Evolutionary conservation across 2,888 invertebrate species (phyloP).

Genomic region (Drosophila neotestacea): DNA sequence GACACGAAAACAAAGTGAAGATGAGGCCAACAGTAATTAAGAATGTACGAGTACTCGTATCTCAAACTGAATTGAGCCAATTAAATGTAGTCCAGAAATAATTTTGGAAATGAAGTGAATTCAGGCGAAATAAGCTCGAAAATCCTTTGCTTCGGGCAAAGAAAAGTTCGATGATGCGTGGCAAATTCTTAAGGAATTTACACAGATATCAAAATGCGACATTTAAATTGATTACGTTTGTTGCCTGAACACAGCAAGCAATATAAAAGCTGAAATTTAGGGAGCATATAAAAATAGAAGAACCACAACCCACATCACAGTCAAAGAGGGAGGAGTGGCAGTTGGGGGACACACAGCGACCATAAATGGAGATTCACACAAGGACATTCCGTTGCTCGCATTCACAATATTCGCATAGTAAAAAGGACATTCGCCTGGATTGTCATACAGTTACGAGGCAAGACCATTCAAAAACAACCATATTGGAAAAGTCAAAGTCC

Average conservation of each 20-base stretch:
- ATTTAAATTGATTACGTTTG: conserved; percentile 42
- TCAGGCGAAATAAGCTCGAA: conserved; percentile 12
- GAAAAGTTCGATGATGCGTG: conserved; percentile 17
- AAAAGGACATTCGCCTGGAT: conserved; percentile 57
- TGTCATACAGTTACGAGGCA: conserved; percentile 46
- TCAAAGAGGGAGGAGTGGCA: not conserved
- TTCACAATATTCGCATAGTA: conserved; percentile 44
- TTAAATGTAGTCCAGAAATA: conserved; percentile 37
- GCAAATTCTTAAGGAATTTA: conserved; percentile 20
- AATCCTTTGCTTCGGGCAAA: conserved; percentile 6
- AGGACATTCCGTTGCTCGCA: conserved; percentile 17
- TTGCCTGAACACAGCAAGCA: conserved; percentile 11
- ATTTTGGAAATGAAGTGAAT: conserved; percentile 38
- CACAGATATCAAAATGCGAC: conserved; percentile 33
- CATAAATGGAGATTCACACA: conserved; percentile 14
- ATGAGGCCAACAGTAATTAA: conserved; percentile 43
- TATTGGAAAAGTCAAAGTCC: conserved; percentile 22
- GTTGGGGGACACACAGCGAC: conserved; percentile 8
- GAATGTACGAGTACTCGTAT: conserved; percentile 1
- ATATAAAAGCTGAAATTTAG: conserved; percentile 25
- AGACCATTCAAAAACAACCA: conserved; percentile 20
- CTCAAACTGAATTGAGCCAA: conserved; percentile 17
- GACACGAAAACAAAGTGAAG: conserved; percentile 29
- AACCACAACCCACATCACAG: conserved; percentile 48
- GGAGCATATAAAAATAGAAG: conserved; percentile 39